Base-by-base conservation (phyloP, 1,140 invertebrate genomes). In the Lordiphosa stackelbergi region DNA sequence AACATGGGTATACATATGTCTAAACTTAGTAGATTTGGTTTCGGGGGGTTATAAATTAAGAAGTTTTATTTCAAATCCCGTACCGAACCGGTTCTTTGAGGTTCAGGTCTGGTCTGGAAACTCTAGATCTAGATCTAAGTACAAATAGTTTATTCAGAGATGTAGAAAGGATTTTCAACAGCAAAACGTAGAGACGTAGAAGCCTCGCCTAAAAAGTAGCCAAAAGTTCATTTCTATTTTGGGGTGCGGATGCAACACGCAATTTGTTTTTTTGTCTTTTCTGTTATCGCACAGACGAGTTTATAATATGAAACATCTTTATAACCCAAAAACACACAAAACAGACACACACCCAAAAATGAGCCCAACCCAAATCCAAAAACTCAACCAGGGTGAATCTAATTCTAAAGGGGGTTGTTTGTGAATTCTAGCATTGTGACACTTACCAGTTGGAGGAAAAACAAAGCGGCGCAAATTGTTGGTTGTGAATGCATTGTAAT, bases 241-340 rank as follows among this genome's bases (percentile, higher is more conserved):
- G 10, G 43, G 43, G 43, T 46, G 43, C 43, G 43, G 43, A 24
- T 46, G 43, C 43, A 28, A 31, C 31, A 9, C 43, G 9, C 31
- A 12, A 22, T 16, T 31, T 13, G 24, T 46, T 11, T 31, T n/a
- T 11, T 16, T 12, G 8, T 24, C 28, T 24, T 12, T n/a, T 24
- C 13, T 11, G 19, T 31, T 46, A 46, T 34, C 43, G 43, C 43
- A 46, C 9, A 46, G 43, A 31, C 24, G 24, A 45, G 28, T 45
- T 45, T 45, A 45, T 45, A 45, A 46, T 46, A 28, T 46, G 43
- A 19, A 46, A 46, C 43, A 46, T 46, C 43, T 13, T 46, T 46
- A 46, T 46, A 46, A 22, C 24, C 11, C 24, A 34, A 34, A 31
- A 31, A 45, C 8, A 45, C 22, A 45, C n/a, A 24, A 11, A 43